Evolutionary conservation across 2,888 invertebrate genomes (phyloP), one percentile per base, ranked within the genome.

Genomic region (Rosalia funebris): DNA sequence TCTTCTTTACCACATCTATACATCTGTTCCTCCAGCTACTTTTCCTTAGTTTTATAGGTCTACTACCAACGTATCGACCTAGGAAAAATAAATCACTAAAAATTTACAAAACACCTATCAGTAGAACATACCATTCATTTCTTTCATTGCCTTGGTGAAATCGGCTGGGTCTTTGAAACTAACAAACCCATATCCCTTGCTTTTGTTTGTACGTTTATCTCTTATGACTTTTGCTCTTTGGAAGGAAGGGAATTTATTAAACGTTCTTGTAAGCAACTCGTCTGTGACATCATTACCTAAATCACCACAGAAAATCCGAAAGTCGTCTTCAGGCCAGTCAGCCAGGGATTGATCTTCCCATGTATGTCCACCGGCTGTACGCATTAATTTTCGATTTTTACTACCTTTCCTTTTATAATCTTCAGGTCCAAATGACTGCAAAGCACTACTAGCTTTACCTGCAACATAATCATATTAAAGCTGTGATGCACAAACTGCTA

Each of bases 281-380:
- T 99, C 99, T 0, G 97, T 98, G 16, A 99, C 98, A 81, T 99
- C 98, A 81, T 99, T 99, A 11, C 99, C 99, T 42, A 99, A 86
- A 84, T 99, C 99, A n/a, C 99, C 99, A 79, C 98, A 98, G 82
- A 99, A 99, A 82, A 99, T 91, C 67, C 99, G 63, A 83, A 97
- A 99, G 84, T 99, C 99, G 84, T 96, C 97, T 70, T 95, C 92
- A n/a, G 95, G 91, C 99, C 98, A 99, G 77, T 99, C 99, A 12
- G 90, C 83, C 52, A 99, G 82, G 0, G 96, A 94, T 15, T 88
- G 86, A 82, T 99, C 99, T 81, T 99, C 98, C 99, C 99, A 99
- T 0, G 92, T 91, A 70, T 92, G 90, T 0, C 97, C 97, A 1
- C 97, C 98, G 0, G 97, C 98, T 68, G 91, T 92, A 19, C 98